phyloP scores from a whole-genome alignment of 1,140 invertebrate species.

The Lepidurus couesii region DNA sequence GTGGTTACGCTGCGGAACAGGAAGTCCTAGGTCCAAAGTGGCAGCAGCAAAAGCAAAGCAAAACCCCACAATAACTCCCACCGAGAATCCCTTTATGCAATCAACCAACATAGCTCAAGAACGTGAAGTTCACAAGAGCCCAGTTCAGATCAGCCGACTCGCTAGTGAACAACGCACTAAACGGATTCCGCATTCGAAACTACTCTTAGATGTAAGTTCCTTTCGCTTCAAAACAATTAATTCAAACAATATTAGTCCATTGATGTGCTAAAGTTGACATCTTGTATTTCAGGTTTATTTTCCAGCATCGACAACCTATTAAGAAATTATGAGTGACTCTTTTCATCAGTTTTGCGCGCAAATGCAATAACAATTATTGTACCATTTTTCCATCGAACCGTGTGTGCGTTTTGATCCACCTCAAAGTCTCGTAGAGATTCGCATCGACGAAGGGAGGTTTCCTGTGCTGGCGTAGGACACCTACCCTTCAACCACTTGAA shows the following conservation, averaged over 20 bases:
- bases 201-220: neutral
- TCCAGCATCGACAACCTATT: neutral
- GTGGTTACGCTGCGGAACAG: neutral
- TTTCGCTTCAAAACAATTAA: neutral
- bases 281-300: neutral
- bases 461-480: conserved; percentile 20
- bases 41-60: neutral
- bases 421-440: neutral
- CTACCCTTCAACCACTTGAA: conserved; percentile 1
- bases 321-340: neutral
- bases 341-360: neutral
- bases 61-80: neutral
- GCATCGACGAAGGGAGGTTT: neutral
- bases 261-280: neutral
- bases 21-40: conserved; percentile 9
- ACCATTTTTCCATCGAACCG: neutral
- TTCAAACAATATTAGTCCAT: neutral
- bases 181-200: neutral
- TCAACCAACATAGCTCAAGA: neutral
- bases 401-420: neutral
- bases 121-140: neutral
- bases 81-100: neutral
- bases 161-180: neutral
- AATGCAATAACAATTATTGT: neutral
- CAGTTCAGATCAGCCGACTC: neutral